These are phyloP conservation scores for Chrysomela aeneicollis DNA, from an alignment of 2,888 invertebrate species.

Conservation along the genomic window DNA sequence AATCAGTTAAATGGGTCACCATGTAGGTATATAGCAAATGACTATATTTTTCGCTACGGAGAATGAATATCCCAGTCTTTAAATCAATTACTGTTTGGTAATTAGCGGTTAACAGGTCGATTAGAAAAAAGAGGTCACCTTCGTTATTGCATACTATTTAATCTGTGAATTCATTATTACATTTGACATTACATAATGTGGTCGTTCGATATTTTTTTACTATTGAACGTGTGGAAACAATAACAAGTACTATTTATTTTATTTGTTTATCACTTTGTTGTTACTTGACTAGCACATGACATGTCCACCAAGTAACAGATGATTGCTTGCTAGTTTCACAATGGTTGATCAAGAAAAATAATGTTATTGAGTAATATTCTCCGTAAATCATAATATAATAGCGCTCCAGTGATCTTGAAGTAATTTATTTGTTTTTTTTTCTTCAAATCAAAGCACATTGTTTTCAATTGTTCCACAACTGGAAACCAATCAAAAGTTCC, in stretches of 20 bases:
- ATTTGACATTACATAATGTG: constrained; percentile 11
- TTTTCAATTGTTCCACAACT: neutral
- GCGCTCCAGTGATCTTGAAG: neutral
- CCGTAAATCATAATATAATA: neutral
- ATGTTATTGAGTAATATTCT: neutral
- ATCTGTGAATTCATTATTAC: neutral
- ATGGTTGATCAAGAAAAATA: neutral
- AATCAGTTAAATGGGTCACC: too few species aligned
- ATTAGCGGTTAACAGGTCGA: too few species aligned
- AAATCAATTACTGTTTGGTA: too few species aligned
- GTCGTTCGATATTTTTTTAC: constrained; percentile 10
- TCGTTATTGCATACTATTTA: constrained; percentile 10
- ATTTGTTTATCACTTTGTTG: constrained; percentile 1
- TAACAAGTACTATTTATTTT: constrained; percentile 3
- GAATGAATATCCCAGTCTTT: too few species aligned
- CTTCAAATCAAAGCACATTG: neutral
- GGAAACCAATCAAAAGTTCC: too few species aligned
- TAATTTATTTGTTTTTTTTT: neutral
- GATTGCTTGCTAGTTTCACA: neutral
- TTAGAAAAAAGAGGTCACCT: neutral
- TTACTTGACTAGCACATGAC: neutral
- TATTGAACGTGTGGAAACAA: constrained; percentile 12
- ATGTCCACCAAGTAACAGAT: neutral
- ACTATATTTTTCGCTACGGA: too few species aligned
- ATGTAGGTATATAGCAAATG: too few species aligned